Evolutionary conservation across 2,113 vertebrate species (phyloP), one percentile per base, ranked within the genome.

Genomic region (Coreoperca whiteheadi): DNA sequence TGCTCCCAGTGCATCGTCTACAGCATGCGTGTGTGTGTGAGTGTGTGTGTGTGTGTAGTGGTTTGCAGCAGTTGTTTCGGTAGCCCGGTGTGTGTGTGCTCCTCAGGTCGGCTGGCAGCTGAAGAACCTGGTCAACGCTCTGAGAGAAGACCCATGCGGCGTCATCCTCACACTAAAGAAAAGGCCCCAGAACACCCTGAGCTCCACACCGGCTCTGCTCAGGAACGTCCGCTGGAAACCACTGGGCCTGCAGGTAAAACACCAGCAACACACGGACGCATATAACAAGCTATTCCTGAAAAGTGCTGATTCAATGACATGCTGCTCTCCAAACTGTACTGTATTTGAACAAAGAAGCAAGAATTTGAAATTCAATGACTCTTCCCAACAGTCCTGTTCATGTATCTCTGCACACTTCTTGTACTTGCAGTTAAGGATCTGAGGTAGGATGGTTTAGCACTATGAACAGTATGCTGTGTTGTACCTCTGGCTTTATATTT

Each of bases 171-270:
- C 96, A 1, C 91, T 97, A 93, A 97, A 98, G 92, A 97, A 97
- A 83, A 95, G 97, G 67, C 97, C 97, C 21, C 96, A 97, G 94
- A 97, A 97, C 67, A 97, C 96, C 0, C 90, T 97, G 83, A 96
- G 96, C 77, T 97, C 97, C 66, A 97, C 96, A n/a, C 96, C 97
- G 18, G 97, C 96, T 39, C 94, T 97, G 75, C 95, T 97, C 90
- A 97, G 97, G 92, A 97, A 98, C 6, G 96, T 97, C 46, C 95
- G 96, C 87, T 97, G 97, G 97, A 97, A 97, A 87, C 97, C 97
- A 2, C 95, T 97, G 25, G 96, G 96, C 21, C 94, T 97, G 46
- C 97, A 97, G 96, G 96, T 97, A 95, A n/a, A 94, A 84, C 51
- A 48, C 9, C 76, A 57, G 12, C 28, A 23, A 37, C 39, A 73